Evolutionary conservation across 2,888 invertebrate genomes (phyloP).

Genomic region (Adelognathus sp.): DNA sequence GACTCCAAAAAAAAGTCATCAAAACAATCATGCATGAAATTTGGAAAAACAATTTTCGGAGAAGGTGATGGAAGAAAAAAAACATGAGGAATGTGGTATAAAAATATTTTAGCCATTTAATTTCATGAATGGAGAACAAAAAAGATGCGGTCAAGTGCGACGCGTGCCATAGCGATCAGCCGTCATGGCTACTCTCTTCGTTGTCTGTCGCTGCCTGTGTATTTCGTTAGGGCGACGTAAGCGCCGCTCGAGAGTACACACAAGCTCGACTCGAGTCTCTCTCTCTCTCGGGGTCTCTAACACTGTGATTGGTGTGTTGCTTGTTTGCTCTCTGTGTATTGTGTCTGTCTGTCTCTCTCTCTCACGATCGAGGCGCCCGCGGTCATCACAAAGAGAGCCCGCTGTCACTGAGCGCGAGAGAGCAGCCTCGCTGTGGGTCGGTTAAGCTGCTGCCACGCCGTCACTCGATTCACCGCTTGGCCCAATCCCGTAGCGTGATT

Average conservation of each 20-base stretch:
- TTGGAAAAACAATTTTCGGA: neutral
- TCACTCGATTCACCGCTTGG: conserved; percentile 69
- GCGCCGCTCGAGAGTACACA: conserved; percentile 8
- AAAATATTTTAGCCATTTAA: too few species aligned
- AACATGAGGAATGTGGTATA: neutral
- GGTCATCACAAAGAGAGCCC: conserved; percentile 73
- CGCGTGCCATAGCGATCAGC: conserved; percentile 61
- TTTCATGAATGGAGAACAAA: conserved; percentile 55
- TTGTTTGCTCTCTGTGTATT: conserved; percentile 1
- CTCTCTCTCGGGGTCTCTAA: neutral
- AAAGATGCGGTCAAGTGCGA: conserved; percentile 50
- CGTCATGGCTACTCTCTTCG: conserved; percentile 56
- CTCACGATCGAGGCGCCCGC: conserved; percentile 27
- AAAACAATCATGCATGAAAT: neutral
- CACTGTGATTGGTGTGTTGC: conserved; percentile 22
- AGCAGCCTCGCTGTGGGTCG: conserved; percentile 61
- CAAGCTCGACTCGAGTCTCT: conserved; percentile 6
- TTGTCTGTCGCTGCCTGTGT: neutral
- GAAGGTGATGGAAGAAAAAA: neutral
- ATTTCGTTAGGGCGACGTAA: conserved; percentile 16
- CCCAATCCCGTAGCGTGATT: conserved; percentile 57
- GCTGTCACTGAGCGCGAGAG: conserved; percentile 72
- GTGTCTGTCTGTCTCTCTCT: conserved; percentile 34
- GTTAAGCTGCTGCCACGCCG: conserved; percentile 77
- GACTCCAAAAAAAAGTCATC: neutral